Evolutionary conservation across 2,113 vertebrate species (phyloP), one percentile per base, ranked within the genome.

Genomic region (Seriola quinqueradiata): DNA sequence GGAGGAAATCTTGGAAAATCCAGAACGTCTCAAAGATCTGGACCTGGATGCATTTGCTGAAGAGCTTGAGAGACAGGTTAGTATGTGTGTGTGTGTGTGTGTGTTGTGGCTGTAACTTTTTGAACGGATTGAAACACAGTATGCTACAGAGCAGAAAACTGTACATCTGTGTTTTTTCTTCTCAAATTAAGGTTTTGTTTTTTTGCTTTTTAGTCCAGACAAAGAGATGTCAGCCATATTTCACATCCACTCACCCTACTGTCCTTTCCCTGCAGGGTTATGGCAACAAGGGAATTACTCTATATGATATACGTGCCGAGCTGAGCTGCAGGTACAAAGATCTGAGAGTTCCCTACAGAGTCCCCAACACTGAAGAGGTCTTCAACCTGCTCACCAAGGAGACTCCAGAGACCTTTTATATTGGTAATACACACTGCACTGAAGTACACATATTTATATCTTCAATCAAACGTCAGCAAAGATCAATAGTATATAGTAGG

Each of bases 331-430:
- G 98, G 25, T 99, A 99, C 89, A 99, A 99, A 95, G 98, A 99
- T 91, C 95, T 99, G 61, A 93, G 98, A 85, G 98, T 97, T 50
- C 91, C 95, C 0, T 99, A 98, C 92, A 96, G 98, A 77, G 95
- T 97, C 69, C 95, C 98, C 48, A 99, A 99, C 94, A 97, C 98
- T 0, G 98, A 99, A 82, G 98, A 99, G 77, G 96, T 99, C 89
- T 99, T 99, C 92, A 99, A 99, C 78, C 93, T 99, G 95, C 96
- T 99, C 92, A 99, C 98, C 84, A 99, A 99, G 94, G 98, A 99
- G 92, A 99, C 98, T 0, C 98, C 98, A 9, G 98, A 99, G 92
- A 99, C 97, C 11, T 99, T 99, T 94, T 99, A 99, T 86, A 99
- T 99, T 19, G 98, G 98, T 99, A 95, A 84, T 54, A 44, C 9